These are phyloP conservation scores for Octopus sinensis DNA, from an alignment of 1,140 invertebrate genomes.

Conservation along the genomic window DNA sequence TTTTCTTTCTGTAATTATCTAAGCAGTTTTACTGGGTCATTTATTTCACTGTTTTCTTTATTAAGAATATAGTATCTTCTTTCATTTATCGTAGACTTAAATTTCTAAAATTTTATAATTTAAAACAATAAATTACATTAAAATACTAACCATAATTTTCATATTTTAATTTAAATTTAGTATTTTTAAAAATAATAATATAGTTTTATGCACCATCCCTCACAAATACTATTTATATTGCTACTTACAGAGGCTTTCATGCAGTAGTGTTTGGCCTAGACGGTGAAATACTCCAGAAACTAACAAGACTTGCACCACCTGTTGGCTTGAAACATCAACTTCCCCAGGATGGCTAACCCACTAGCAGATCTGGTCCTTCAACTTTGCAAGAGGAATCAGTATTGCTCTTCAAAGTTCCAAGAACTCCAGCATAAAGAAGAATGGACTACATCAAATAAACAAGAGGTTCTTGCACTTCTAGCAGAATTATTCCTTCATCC, in stretches of 20 bases:
- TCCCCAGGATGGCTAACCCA: not conserved
- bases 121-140: too few species aligned
- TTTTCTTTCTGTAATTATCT: too few species aligned
- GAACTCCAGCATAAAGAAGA: constrained; percentile 29
- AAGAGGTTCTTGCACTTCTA: constrained; percentile 29
- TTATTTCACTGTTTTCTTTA: too few species aligned
- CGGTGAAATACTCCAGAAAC: not conserved
- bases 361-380: not conserved
- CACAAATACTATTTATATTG: not conserved
- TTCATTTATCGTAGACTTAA: too few species aligned
- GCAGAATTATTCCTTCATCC: constrained; percentile 30
- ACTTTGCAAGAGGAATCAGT: constrained; percentile 8
- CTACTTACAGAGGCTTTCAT: constrained; percentile 2
- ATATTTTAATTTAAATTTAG: too few species aligned
- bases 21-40: too few species aligned
- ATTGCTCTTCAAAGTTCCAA: constrained; percentile 6
- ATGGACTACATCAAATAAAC: constrained; percentile 35
- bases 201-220: not conserved
- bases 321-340: not conserved
- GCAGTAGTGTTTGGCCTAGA: constrained; percentile 1
- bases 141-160: too few species aligned
- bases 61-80: too few species aligned
- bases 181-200: too few species aligned
- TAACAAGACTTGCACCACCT: too few species aligned
- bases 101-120: too few species aligned